Conservation (phyloP, 2,888 invertebrate species). For the Epicampocera succincta region DNA sequence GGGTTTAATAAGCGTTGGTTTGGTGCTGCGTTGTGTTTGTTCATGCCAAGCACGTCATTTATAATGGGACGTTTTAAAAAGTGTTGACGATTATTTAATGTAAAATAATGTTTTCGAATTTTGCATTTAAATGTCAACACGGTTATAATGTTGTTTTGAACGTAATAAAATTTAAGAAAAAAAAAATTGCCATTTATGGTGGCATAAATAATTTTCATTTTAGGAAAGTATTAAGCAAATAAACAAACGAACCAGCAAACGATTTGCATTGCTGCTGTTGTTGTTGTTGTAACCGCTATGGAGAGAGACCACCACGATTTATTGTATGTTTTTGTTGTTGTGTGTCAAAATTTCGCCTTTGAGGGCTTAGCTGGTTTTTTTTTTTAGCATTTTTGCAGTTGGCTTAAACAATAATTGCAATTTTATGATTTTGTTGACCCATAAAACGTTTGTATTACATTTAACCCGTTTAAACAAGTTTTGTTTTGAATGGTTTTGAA, state of each 20-base stretch:
- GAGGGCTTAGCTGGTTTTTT: background rate
- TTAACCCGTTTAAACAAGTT: slow-evolving; percentile 17
- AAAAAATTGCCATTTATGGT: slow-evolving; percentile 40
- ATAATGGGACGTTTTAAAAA: slow-evolving; percentile 21
- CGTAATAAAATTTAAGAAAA: slow-evolving; percentile 14
- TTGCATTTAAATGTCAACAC: slow-evolving; percentile 16
- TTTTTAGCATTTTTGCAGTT: background rate
- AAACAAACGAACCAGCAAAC: background rate
- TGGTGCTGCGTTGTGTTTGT: background rate
- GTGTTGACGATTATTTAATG: slow-evolving; percentile 2
- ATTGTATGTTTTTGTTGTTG: slow-evolving; percentile 1
- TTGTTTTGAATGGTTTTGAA: background rate
- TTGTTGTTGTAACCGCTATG: slow-evolving; percentile 5
- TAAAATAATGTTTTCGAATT: slow-evolving; percentile 10
- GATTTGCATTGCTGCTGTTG: slow-evolving; percentile 14
- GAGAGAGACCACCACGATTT: slow-evolving; percentile 6
- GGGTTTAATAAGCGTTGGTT: background rate
- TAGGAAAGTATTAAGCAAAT: slow-evolving; percentile 8
- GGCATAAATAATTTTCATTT: slow-evolving; percentile 33
- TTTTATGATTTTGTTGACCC: slow-evolving; percentile 43
- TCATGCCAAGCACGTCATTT: slow-evolving; percentile 40
- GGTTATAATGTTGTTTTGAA: slow-evolving; percentile 4
- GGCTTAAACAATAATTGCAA: slow-evolving; percentile 41
- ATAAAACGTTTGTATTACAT: slow-evolving; percentile 47
- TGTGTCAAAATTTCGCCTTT: slow-evolving; percentile 31